Base-by-base conservation (phyloP, 2,888 invertebrate genomes). In the Fabriciana adippe region DNA sequence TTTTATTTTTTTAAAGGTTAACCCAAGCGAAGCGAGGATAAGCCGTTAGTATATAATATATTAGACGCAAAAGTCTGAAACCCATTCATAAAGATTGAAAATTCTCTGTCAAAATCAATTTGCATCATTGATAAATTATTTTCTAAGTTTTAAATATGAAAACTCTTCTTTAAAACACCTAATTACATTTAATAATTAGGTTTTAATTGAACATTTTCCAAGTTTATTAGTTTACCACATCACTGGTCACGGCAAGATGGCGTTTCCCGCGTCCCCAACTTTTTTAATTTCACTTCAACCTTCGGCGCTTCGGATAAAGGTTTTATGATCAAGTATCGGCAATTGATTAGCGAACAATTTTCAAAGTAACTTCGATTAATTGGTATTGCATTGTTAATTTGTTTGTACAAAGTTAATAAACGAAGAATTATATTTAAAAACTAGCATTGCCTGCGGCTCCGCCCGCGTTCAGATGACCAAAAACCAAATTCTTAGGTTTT, bases 261-360 rank as follows among this genome's bases (percentile, higher is more conserved):
- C 72, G 72, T 54, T 60, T 62, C 26, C 51, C 66, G 61, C 64
- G 66, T 71, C 76, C 68, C 66, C 78, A 90, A 90, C 89, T 89
- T 90, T 90, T 90, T 89, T 90, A 89, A 90, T 89, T 89, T 90
- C 80, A 81, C 77, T 78, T 79, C 79, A 84, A 83, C 79, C 76
- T 69, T 71, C 67, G 76, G 79, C 78, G 82, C 77, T 75, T 70
- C 67, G 76, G 76, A 81, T 83, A 82, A 82, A 55, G 45, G 60
- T 66, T 85, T 83, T 81, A 86, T 85, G 86, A 87, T 82, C 83
- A 83, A 85, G 82, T 85, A 86, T 87, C 79, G 85, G 79, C 75
- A 76, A 77, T 80, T 84, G 82, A 85, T 84, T 83, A 84, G 87
- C 85, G 80, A 79, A 70, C 72, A 72, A 69, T 74, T 74, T 71